phyloP scores from a whole-genome alignment of 2,888 invertebrate genomes.

The Pharmacophagus antenor region DNA sequence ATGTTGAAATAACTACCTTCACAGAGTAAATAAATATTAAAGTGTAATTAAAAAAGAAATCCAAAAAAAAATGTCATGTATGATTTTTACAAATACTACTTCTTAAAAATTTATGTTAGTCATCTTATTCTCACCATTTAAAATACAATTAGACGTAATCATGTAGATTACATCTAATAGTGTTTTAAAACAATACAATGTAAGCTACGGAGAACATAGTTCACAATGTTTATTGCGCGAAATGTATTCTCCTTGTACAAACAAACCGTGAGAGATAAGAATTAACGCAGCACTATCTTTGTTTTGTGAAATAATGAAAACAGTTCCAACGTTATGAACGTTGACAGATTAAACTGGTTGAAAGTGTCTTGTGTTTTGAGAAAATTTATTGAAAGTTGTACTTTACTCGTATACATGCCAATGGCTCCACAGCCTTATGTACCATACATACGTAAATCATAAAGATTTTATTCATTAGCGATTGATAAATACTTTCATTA shows the following conservation, averaged over 20 bases:
- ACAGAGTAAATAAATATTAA: neutral
- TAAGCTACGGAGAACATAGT: slow-evolving; percentile 11
- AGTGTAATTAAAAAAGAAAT: neutral
- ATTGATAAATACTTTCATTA: neutral
- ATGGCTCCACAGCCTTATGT: too few species aligned
- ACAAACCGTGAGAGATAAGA: slow-evolving; percentile 19
- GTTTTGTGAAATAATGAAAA: slow-evolving; percentile 19
- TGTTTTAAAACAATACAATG: neutral
- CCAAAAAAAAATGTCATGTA: neutral
- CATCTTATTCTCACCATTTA: neutral
- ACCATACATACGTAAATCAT: too few species aligned
- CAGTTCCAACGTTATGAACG: neutral
- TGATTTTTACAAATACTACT: neutral
- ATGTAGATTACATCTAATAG: neutral
- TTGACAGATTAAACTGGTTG: slow-evolving; percentile 1
- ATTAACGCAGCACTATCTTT: slow-evolving; percentile 19
- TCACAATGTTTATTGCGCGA: slow-evolving; percentile 8
- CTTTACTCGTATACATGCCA: too few species aligned
- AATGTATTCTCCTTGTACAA: slow-evolving; percentile 14
- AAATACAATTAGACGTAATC: neutral
- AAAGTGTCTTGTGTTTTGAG: neutral
- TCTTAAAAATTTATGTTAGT: neutral
- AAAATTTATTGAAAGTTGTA: neutral
- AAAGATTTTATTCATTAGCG: neutral
- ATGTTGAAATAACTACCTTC: neutral